Evolutionary conservation across 1,140 invertebrate genomes (phyloP).

Genomic region (Dinoponera quadriceps): DNA sequence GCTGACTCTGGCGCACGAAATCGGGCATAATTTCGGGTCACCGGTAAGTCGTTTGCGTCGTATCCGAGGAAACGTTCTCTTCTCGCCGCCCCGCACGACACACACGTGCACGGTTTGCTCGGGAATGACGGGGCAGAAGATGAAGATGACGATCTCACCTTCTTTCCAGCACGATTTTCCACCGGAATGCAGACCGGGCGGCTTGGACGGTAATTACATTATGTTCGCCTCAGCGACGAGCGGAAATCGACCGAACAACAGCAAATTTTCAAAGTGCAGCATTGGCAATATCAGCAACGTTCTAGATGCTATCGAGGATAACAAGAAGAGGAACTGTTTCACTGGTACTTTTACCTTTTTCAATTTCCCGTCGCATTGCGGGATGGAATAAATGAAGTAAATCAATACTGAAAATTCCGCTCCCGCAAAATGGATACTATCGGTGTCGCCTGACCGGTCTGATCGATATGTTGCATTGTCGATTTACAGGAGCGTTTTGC

Average conservation of each 20-base stretch:
- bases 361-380: background rate
- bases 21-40: conserved; percentile 99
- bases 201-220: conserved; percentile 96
- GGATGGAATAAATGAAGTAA: background rate
- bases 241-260: conserved; percentile 97
- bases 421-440: conserved; percentile 49
- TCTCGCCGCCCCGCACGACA: background rate
- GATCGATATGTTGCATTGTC: conserved; percentile 84
- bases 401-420: background rate
- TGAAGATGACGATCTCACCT: conserved; percentile 18
- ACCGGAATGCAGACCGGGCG: conserved; percentile 95
- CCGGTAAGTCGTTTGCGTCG: conserved; percentile 88
- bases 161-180: conserved; percentile 97
- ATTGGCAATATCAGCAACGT: conserved; percentile 98
- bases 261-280: conserved; percentile 97
- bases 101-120: background rate
- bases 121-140: background rate
- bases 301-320: conserved; percentile 95
- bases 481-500: conserved; percentile 97
- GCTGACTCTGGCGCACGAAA: conserved; percentile 99
- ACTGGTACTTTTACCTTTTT: conserved; percentile 84
- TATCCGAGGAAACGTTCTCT: background rate
- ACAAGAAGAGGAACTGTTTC: conserved; percentile 98
- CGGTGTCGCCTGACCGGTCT: conserved; percentile 56
- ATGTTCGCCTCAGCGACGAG: conserved; percentile 99